A percentile compares a stretch with the other conserved stretches of the same genome.
Conservation (phyloP, 2,888 invertebrate genomes). For the Drosophila mulleri region DNA sequence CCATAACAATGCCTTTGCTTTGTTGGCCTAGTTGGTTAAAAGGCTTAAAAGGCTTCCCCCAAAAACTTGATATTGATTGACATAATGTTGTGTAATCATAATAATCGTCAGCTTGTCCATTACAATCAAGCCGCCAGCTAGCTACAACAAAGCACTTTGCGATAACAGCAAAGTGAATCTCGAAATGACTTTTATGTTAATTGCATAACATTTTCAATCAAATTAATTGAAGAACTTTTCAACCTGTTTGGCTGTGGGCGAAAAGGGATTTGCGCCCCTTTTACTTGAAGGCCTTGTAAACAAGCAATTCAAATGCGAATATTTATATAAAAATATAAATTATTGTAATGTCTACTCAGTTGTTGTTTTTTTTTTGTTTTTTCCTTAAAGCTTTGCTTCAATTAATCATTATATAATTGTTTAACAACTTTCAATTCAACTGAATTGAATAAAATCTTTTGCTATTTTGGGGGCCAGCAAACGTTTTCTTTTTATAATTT, state of each 20-base stretch:
- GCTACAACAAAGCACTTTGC: conserved; percentile 24
- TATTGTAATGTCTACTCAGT: background rate
- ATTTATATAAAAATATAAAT: conserved; percentile 21
- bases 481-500: conserved; percentile 41
- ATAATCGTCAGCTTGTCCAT: conserved; percentile 31
- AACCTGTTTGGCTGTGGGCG: background rate
- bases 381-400: conserved; percentile 8
- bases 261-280: conserved; percentile 12
- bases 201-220: conserved; percentile 62
- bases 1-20: background rate
- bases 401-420: background rate
- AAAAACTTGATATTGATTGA: conserved; percentile 17
- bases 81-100: conserved; percentile 23
- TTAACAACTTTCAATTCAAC: conserved; percentile 21
- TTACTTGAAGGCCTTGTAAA: background rate
- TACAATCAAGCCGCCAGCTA: conserved; percentile 6
- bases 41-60: conserved; percentile 6
- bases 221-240: conserved; percentile 58
- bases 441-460: conserved; percentile 9
- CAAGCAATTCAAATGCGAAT: conserved; percentile 8
- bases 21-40: background rate
- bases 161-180: conserved; percentile 2
- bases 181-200: conserved; percentile 51
- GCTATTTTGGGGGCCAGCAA: conserved; percentile 2
- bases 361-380: background rate